These are phyloP conservation scores for Machimus rusticus DNA, from an alignment of 2,888 invertebrate species.

Conservation along the genomic window DNA sequence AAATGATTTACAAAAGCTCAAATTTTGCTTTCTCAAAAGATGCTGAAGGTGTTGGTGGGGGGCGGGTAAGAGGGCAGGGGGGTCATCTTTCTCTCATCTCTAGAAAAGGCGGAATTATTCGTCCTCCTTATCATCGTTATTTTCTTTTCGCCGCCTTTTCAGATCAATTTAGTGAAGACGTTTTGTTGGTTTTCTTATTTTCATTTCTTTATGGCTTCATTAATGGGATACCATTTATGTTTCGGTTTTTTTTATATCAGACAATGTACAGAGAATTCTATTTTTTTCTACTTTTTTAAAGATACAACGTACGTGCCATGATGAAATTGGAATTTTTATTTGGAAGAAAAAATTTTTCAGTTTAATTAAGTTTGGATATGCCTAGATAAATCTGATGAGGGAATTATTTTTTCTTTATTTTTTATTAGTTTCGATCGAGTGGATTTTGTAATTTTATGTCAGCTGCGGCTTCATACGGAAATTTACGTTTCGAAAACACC, in stretches of 20 bases:
- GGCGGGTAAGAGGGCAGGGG: too few relatives aligned
- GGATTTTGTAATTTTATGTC: too few relatives aligned
- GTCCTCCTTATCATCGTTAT: neutral
- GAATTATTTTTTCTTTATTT: neutral
- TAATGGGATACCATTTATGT: conserved; percentile 3
- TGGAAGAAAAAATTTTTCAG: neutral
- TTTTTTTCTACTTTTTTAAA: neutral
- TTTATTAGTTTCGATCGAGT: neutral
- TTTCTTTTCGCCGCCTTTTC: neutral
- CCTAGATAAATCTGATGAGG: neutral
- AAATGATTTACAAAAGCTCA: neutral
- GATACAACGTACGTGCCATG: neutral
- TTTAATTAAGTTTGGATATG: neutral
- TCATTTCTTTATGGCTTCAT: conserved; percentile 17
- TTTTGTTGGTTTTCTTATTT: neutral
- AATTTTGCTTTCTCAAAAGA: neutral
- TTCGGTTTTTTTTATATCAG: neutral
- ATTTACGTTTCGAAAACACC: too few relatives aligned
- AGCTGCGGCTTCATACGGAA: too few relatives aligned
- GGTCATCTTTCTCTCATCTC: neutral
- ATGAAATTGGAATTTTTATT: neutral
- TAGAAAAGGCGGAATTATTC: neutral
- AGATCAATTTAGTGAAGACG: neutral
- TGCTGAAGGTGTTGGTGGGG: too few relatives aligned
- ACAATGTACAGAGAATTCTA: neutral